Evolutionary conservation across 2,113 vertebrate genomes (phyloP).

Genomic region (Calyptommatus sinebrachiatus): DNA sequence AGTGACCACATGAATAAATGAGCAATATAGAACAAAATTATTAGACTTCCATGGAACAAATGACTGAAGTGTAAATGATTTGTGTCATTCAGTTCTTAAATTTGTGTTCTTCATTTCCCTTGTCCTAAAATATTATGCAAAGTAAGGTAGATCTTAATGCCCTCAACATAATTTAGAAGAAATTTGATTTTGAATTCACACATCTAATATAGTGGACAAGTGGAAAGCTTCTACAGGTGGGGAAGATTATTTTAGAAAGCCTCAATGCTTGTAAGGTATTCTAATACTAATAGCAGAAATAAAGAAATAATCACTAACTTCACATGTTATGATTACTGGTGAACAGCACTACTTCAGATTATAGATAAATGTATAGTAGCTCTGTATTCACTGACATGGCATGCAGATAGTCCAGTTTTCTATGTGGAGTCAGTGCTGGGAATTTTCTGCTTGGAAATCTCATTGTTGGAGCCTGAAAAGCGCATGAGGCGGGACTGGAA

Average conservation of each 20-base stretch:
- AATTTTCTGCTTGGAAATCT: too few species aligned
- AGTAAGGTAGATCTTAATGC: background rate
- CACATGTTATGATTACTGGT: background rate
- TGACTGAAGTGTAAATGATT: slow-evolving; percentile 13
- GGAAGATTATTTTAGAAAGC: background rate
- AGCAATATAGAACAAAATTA: slow-evolving; percentile 47
- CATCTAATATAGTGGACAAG: background rate
- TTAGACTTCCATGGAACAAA: slow-evolving; percentile 37
- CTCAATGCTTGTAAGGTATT: background rate
- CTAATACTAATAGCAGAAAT: background rate
- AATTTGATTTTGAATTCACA: background rate
- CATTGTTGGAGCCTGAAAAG: too few species aligned
- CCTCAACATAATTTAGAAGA: background rate
- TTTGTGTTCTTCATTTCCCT: background rate
- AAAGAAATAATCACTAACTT: background rate
- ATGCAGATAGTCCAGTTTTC: background rate
- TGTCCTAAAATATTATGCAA: background rate
- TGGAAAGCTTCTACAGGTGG: background rate
- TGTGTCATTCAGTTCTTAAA: background rate
- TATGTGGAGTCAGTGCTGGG: too few species aligned
- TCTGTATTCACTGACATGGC: background rate
- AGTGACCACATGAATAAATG: slow-evolving; percentile 55
- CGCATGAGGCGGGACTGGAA: too few species aligned
- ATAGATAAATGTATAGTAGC: background rate
- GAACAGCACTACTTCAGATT: background rate